Evolutionary conservation across 2,113 vertebrate species (phyloP).

Genomic region (Phylloscopus trochiloides): DNA sequence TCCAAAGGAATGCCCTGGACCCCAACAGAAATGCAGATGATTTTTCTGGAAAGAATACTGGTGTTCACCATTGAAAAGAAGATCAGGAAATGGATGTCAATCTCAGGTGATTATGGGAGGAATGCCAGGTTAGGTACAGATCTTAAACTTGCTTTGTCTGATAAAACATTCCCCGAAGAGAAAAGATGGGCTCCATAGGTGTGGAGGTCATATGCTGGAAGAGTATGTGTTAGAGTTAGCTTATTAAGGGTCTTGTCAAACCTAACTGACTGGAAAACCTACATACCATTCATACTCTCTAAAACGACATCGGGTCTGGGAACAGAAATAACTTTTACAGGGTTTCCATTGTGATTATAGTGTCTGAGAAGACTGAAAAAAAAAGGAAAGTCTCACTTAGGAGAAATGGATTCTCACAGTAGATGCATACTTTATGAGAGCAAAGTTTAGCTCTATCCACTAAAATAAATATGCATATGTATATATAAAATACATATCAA

Average conservation of each 20-base stretch:
- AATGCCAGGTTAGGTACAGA: not conserved
- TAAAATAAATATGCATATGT: not conserved
- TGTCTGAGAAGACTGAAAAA: not conserved
- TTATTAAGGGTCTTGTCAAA: not conserved
- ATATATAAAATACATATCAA: not conserved
- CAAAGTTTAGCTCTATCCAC: not conserved
- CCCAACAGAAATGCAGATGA: not conserved
- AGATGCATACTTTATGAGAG: not conserved
- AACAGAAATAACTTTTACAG: not conserved
- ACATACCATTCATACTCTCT: not conserved
- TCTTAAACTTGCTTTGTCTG: not conserved
- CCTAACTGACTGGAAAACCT: not conserved
- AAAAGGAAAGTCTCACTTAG: not conserved
- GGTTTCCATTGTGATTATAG: not conserved
- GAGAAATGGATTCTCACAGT: not conserved
- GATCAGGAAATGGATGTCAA: not conserved
- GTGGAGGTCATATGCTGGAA: not conserved
- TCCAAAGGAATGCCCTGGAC: too few species aligned
- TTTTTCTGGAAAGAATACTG: not conserved
- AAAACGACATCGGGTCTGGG: not conserved
- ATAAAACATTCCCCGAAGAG: not conserved
- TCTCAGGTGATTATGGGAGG: not conserved
- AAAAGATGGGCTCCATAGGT: not conserved
- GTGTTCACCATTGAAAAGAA: not conserved
- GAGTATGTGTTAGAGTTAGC: not conserved